phyloP scores from a whole-genome alignment of 37 sponge, comb jelly and placozoan genomes.

The Hexactinellida sp. region DNA sequence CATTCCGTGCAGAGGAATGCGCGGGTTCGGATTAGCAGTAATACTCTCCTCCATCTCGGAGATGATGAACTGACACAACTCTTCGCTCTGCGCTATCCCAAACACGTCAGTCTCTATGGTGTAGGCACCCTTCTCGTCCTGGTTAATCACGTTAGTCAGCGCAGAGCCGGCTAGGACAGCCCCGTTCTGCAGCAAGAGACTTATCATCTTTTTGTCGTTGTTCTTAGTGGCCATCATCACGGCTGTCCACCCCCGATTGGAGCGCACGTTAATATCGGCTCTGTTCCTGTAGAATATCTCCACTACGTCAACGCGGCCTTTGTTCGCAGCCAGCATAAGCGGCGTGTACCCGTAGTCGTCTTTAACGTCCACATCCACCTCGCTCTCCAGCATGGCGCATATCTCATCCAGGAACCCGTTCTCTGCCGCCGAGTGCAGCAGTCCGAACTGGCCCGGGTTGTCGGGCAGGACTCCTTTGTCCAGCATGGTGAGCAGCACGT shows the following conservation, averaged over 20 bases:
- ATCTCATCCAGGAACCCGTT: background rate
- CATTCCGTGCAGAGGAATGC: background rate
- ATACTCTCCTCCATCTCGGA: background rate
- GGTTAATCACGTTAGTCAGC: background rate
- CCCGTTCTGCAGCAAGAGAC: background rate
- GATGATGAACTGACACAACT: background rate
- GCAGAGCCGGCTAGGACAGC: constrained; percentile 6
- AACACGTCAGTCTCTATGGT: constrained; percentile 13
- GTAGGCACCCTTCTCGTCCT: background rate
- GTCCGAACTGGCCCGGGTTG: background rate
- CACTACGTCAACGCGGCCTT: background rate
- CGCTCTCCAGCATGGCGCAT: background rate
- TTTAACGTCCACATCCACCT: background rate
- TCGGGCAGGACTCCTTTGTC: constrained; percentile 3
- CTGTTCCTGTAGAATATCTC: constrained; percentile 6
- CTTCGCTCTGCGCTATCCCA: background rate
- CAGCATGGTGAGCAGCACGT: background rate
- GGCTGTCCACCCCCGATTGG: background rate
- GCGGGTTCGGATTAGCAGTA: background rate
- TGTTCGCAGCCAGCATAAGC: background rate
- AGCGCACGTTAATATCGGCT: background rate
- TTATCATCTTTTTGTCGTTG: background rate
- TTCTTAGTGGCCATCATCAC: background rate
- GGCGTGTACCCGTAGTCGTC: background rate
- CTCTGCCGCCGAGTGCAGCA: background rate